phyloP scores from a whole-genome alignment of 2,797 vertebrate genomes.

The Garrulus glandarius region DNA sequence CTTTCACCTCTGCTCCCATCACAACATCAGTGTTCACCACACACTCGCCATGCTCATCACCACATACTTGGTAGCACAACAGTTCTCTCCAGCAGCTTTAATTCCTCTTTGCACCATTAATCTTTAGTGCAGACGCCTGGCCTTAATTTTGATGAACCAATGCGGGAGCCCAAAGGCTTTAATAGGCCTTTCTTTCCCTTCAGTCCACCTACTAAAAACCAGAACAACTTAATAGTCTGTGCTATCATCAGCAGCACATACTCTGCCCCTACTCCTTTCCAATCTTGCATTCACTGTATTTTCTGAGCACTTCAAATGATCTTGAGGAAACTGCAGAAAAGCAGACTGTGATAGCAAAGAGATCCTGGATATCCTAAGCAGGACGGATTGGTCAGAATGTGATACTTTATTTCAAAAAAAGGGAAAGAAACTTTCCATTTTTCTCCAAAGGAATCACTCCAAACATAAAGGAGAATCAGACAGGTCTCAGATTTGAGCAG shows the following conservation, averaged over 20 bases:
- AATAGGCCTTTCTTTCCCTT: neutral
- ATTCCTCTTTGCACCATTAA: neutral
- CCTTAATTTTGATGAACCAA: neutral
- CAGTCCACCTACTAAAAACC: neutral
- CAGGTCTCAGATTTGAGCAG: neutral
- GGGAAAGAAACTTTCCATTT: neutral
- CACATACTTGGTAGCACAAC: neutral
- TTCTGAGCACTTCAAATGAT: neutral
- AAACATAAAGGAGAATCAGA: neutral
- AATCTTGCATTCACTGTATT: neutral
- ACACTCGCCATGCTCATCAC: neutral
- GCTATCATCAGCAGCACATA: neutral
- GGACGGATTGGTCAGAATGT: neutral
- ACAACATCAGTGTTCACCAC: neutral
- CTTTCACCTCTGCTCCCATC: neutral
- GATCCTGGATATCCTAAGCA: neutral
- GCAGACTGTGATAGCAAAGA: neutral
- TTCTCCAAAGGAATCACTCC: neutral
- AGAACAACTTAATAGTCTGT: neutral
- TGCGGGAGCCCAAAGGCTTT: neutral
- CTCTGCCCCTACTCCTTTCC: neutral
- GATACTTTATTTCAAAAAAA: neutral
- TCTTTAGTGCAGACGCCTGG: neutral
- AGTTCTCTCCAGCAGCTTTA: neutral
- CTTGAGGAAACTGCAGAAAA: neutral